Base-by-base conservation (phyloP, 2,797 vertebrate species). In the Molossus alvarezi region DNA sequence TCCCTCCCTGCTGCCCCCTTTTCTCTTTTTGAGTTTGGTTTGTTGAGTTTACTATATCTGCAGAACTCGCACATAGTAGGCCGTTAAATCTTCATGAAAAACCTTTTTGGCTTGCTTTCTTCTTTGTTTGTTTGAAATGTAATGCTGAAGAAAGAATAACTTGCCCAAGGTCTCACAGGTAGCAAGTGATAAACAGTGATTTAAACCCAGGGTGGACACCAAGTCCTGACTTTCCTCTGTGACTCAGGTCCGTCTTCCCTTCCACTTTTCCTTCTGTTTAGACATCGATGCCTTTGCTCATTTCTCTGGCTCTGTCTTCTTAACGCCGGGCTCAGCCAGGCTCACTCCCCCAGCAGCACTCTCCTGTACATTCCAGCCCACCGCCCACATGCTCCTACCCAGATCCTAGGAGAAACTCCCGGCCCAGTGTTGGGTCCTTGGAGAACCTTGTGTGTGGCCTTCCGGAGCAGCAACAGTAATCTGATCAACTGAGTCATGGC, bases 401-500 rank as follows among this genome's bases (percentile, higher is more conserved):
- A 13, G 1, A 6, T 6, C 1, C 57, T 3, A 0, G 13, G 1
- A 0, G 3, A 48, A 0, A 29, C 62, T 10, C 27, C 14, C 1
- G 1, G 4, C 13, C 11, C 9, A 20, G 9, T 3, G 64, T 9
- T 2, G 0, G 48, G 41, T n/a, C 53, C 73, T 18, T 11, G 17
- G 29, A 71, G 80, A 71, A 9, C 45, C 53, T 45, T 5, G 6
- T 23, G n/a, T 27, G 9, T 64, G 18, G 25, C 48, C 3, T 27
- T 17, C 11, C 8, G 11, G 27, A 12, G 62, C 4, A 1, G 9
- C 5, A 11, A 3, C 14, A 14, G 17, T n/a, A 2, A 8, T n/a
- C 55, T 11, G 29, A 12, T 0, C 23, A 1, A 12, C n/a, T n/a
- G 15, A 41, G 5, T 41, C 25, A 2, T 2, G 48, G 29, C 51